phyloP scores from a whole-genome alignment of 1,140 invertebrate species.

The Drosophila neocordata region DNA sequence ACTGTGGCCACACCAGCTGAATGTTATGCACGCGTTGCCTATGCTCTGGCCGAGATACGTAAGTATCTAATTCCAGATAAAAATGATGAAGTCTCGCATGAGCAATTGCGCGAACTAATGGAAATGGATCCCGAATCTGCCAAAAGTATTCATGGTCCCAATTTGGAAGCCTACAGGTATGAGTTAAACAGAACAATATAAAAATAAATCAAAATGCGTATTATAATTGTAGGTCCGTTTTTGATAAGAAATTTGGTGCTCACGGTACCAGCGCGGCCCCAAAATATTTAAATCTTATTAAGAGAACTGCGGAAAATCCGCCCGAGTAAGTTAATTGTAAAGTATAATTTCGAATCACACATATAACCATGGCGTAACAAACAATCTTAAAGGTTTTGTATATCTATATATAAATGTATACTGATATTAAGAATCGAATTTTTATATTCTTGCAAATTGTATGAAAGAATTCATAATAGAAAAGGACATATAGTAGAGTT shows the following conservation, averaged over 20 bases:
- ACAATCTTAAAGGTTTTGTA: slow-evolving; percentile 6
- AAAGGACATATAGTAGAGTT: too few relatives aligned
- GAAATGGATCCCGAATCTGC: slow-evolving; percentile 77
- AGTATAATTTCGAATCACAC: slow-evolving; percentile 71
- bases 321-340: slow-evolving; percentile 79
- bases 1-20: slow-evolving; percentile 92
- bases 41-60: slow-evolving; percentile 90
- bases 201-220: not conserved
- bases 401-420: not conserved
- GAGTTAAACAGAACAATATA: not conserved
- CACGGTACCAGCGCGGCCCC: slow-evolving; percentile 47
- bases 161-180: slow-evolving; percentile 67
- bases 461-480: too few relatives aligned
- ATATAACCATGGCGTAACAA: slow-evolving; percentile 26
- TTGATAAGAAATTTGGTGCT: slow-evolving; percentile 67
- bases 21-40: slow-evolving; percentile 93
- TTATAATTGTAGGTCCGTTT: slow-evolving; percentile 56
- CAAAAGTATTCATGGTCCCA: slow-evolving; percentile 66
- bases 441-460: not conserved
- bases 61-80: slow-evolving; percentile 89
- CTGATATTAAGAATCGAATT: not conserved
- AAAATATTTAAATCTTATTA: slow-evolving; percentile 66
- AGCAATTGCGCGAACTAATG: slow-evolving; percentile 76
- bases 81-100: slow-evolving; percentile 81
- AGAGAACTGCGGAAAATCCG: slow-evolving; percentile 73